A percentile compares a stretch with the other conserved stretches of the same genome.
Evolutionary conservation across 2,888 invertebrate species (phyloP).

Genomic region (Leptinotarsa juncta): DNA sequence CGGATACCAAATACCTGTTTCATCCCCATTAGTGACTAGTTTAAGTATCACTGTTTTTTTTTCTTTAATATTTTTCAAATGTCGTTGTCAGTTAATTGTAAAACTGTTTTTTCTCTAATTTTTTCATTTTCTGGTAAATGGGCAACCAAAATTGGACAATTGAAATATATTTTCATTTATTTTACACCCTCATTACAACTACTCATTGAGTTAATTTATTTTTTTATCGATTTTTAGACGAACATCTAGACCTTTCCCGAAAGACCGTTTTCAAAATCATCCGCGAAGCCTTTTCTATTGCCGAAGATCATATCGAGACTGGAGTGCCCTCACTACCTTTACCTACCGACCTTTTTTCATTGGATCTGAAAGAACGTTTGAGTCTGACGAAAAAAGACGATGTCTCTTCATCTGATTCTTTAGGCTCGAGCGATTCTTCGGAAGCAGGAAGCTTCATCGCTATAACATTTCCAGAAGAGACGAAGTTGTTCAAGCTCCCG

Average conservation of each 20-base stretch:
- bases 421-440: neutral
- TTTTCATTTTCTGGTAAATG: too few species aligned
- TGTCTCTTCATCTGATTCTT: slow-evolving; percentile 1
- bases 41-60: too few species aligned
- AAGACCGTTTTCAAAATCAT: slow-evolving; percentile 58
- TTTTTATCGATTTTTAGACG: slow-evolving; percentile 48
- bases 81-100: too few species aligned
- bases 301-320: slow-evolving; percentile 58
- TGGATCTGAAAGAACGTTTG: slow-evolving; percentile 31
- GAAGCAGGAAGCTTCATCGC: slow-evolving; percentile 47
- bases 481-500: slow-evolving; percentile 49
- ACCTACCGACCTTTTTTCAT: slow-evolving; percentile 55
- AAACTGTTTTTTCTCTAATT: too few species aligned
- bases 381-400: too few species aligned
- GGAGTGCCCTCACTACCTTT: slow-evolving; percentile 53
- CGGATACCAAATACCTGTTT: too few species aligned
- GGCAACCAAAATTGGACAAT: too few species aligned
- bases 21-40: too few species aligned
- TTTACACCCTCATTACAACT: too few species aligned
- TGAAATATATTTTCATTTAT: too few species aligned
- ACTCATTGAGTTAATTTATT: neutral
- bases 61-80: too few species aligned
- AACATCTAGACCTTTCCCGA: slow-evolving; percentile 53
- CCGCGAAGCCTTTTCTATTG: slow-evolving; percentile 58
- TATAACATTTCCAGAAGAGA: slow-evolving; percentile 41